A percentile compares a stretch with the other conserved stretches of the same genome.
These are phyloP conservation scores for Chanos chanos DNA, from an alignment of 2,797 vertebrate species.

Conservation along the genomic window DNA sequence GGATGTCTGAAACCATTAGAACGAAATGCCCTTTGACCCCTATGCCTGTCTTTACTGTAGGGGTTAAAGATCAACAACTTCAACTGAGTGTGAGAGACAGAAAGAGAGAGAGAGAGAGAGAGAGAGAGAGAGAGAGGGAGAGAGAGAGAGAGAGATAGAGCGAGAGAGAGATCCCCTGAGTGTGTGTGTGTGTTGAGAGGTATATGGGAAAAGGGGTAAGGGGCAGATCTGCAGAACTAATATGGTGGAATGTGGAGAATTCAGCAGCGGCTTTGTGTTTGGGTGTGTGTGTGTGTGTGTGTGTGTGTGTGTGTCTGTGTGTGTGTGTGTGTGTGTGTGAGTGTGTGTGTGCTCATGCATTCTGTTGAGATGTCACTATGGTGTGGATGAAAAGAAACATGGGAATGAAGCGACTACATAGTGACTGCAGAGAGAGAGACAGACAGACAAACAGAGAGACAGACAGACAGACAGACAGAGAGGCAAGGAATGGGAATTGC, in stretches of 20 bases:
- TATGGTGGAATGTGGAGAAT: slow-evolving; percentile 75
- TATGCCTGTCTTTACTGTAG: slow-evolving; percentile 42
- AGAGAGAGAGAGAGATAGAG: slow-evolving; percentile 35
- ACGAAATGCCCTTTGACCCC: neutral
- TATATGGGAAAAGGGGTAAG: slow-evolving; percentile 60
- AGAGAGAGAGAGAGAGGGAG: neutral
- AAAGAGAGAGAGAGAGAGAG: slow-evolving; percentile 1
- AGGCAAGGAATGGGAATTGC: no score
- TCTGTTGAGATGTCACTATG: slow-evolving; percentile 16
- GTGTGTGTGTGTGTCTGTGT: slow-evolving; percentile 17
- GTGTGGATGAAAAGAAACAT: slow-evolving; percentile 54
- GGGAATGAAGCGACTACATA: slow-evolving; percentile 60
- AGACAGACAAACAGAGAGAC: no score
- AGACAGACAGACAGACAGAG: slow-evolving; percentile 35
- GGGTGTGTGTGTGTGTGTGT: slow-evolving; percentile 28
- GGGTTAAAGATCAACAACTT: no score
- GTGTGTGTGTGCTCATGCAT: slow-evolving; percentile 14
- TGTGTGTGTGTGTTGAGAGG: slow-evolving; percentile 30
- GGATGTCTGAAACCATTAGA: neutral
- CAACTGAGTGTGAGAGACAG: slow-evolving; percentile 40
- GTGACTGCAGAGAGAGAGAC: slow-evolving; percentile 60
- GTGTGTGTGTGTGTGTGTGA: slow-evolving; percentile 12
- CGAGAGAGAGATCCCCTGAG: neutral
- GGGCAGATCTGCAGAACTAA: slow-evolving; percentile 76
- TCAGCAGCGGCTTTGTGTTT: slow-evolving; percentile 71